Evolutionary conservation across 2,113 vertebrate genomes (phyloP).

Genomic region (Cebus imitator): DNA sequence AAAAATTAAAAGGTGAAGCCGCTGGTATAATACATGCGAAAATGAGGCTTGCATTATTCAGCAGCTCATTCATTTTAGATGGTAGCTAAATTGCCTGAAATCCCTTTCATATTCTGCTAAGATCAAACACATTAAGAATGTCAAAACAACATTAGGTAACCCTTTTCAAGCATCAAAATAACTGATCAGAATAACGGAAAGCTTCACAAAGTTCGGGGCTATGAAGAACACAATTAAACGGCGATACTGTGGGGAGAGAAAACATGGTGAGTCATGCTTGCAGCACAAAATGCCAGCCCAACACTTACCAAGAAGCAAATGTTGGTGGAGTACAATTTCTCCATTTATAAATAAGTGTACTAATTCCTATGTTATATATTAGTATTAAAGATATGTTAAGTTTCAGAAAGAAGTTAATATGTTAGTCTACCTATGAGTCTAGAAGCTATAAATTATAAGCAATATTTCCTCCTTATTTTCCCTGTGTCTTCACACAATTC

Average conservation of each 20-base stretch:
- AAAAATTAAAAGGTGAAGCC: neutral
- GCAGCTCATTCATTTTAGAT: slow-evolving; percentile 38
- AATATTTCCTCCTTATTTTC: neutral
- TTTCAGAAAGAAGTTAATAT: slow-evolving; percentile 5
- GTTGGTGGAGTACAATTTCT: neutral
- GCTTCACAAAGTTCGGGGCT: neutral
- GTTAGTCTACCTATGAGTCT: neutral
- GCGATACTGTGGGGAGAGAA: neutral
- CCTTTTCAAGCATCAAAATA: slow-evolving; percentile 42
- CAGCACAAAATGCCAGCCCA: neutral
- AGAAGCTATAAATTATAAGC: neutral
- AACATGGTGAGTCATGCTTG: neutral
- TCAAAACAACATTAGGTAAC: slow-evolving; percentile 70
- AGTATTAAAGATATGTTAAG: neutral
- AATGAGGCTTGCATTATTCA: slow-evolving; percentile 46
- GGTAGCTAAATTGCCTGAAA: slow-evolving; percentile 50
- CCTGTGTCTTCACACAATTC: neutral
- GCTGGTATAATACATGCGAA: neutral
- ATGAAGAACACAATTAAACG: slow-evolving; percentile 41
- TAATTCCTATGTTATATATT: neutral
- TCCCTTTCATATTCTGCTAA: slow-evolving; percentile 53
- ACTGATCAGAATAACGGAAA: slow-evolving; percentile 43
- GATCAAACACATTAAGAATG: slow-evolving; percentile 65
- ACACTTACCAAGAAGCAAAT: neutral
- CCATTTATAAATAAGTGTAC: neutral